Base-by-base conservation (phyloP, 2,113 vertebrate species). In the Gymnorhina tibicen region DNA sequence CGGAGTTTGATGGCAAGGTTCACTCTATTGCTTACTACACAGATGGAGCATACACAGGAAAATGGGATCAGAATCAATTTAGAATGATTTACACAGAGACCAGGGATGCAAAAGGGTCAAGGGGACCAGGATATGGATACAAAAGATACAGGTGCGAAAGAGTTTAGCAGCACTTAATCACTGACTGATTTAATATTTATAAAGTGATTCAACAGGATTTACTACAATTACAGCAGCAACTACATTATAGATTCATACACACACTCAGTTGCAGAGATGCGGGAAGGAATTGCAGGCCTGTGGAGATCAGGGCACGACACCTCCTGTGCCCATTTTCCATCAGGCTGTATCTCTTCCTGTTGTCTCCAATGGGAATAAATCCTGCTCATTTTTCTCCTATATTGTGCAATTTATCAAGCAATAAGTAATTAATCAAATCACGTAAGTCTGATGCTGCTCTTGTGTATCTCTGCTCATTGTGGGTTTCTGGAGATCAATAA, bases 381-480 rank as follows among this genome's bases (percentile, higher is more conserved):
- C 50, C 64, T 33, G 8, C 42, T 68, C 18, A 0, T 50, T 4
- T 52, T 39, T 66, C 28, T 67, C 42, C 44, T 35, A 0, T 53
- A 39, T 87, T 42, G 60, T 85, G 39, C 37, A 27, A 16, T 78
- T 53, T 70, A n/a, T 62, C 62, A 32, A 49, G 17, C 12, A 17
- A 2, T 23, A 35, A 46, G 39, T 60, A 16, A 39, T 69, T 33
- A 44, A 68, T 33, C 39, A 53, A 69, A 20, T 32, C 17, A 1
- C 16, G 22, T 8, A n/a, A 76, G 14, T 18, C 42, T 63, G 70
- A 6, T 44, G 66, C 9, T 74, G 6, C 67, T 74, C 64, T 52
- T 44, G 27, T 30, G 8, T 70, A 2, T 63, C 18, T 81, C n/a
- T 68, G 63, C 30, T 73, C 9, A 52, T 33, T 0, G 0, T 30